Conservation (phyloP, 2,797 vertebrate species). For the Pyrrhura leucotis region DNA sequence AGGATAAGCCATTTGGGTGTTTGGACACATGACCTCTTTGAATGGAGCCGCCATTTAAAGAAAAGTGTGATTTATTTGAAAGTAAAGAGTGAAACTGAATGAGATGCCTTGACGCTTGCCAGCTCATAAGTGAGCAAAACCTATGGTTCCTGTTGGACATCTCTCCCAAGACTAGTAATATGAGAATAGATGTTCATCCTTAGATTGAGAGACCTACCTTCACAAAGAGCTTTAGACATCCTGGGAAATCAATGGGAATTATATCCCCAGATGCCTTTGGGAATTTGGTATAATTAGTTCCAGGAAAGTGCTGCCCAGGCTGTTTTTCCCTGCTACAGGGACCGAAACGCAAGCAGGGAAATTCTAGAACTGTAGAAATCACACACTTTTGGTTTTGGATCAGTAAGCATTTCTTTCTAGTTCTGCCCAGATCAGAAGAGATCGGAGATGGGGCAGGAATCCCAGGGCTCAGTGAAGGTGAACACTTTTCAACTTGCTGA, state of each 20-base stretch:
- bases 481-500: slow-evolving; percentile 27
- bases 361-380: slow-evolving; percentile 7
- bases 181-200: not conserved
- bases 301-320: slow-evolving; percentile 32
- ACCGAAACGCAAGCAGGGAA: not conserved
- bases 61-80: not conserved
- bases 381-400: not conserved
- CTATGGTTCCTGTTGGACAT: not conserved
- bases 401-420: not conserved
- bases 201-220: not conserved
- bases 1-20: not conserved
- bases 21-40: not conserved
- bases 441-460: not conserved
- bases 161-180: not conserved
- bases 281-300: slow-evolving; percentile 56
- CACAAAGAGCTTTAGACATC: slow-evolving; percentile 16
- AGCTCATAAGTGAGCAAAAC: not conserved
- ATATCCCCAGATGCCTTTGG: slow-evolving; percentile 33
- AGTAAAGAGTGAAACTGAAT: not conserved
- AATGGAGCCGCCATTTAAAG: not conserved
- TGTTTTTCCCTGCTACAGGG: not conserved
- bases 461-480: not conserved
- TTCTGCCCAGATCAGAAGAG: not conserved
- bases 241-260: slow-evolving; percentile 41
- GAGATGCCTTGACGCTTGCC: not conserved